Evolutionary conservation across 2,113 vertebrate species (phyloP).

Genomic region (Anser brachyrhynchus): DNA sequence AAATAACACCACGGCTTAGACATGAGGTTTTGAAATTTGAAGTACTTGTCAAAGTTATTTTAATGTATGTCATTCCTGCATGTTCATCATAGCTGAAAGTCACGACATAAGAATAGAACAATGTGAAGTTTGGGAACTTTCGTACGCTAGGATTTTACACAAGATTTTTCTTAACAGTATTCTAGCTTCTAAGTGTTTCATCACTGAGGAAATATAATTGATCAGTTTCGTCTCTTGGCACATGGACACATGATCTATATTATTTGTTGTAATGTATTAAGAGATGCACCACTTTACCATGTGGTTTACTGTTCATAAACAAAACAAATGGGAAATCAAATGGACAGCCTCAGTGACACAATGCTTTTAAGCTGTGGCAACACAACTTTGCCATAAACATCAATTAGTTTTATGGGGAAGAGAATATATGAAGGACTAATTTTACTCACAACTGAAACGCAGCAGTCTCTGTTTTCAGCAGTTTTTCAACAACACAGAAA

Average conservation of each 20-base stretch:
- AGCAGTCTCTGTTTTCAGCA: neutral
- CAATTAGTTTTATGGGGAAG: neutral
- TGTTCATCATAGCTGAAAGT: neutral
- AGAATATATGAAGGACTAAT: neutral
- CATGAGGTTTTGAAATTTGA: neutral
- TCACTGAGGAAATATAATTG: neutral
- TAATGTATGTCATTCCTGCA: neutral
- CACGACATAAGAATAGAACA: neutral
- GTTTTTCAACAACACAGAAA: neutral
- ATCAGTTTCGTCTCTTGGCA: neutral
- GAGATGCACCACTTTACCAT: neutral
- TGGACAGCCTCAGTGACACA: neutral
- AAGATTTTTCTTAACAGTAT: neutral
- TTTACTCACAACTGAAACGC: neutral
- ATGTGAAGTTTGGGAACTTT: neutral
- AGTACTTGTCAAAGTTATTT: neutral
- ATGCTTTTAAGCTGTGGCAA: neutral
- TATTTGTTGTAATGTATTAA: neutral
- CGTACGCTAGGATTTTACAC: neutral
- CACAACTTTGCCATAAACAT: neutral
- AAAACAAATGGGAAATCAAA: neutral
- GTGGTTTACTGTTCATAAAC: neutral
- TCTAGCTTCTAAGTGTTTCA: neutral
- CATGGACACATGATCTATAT: neutral
- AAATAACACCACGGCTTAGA: neutral